Evolutionary conservation across 1,140 invertebrate genomes (phyloP).

Genomic region (Prorops nasuta): DNA sequence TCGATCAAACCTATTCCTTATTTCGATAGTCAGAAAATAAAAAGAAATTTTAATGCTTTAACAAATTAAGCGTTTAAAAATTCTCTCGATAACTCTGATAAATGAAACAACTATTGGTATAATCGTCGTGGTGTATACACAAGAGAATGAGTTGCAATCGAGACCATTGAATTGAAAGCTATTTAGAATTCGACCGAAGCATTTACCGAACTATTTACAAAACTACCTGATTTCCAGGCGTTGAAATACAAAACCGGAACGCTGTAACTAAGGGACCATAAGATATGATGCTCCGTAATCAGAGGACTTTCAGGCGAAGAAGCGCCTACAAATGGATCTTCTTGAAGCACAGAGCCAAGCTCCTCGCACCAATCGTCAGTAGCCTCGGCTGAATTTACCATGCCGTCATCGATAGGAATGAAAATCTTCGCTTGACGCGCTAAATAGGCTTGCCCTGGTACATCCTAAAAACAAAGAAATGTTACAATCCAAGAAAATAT

Average conservation of each 20-base stretch:
- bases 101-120: no score
- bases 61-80: no score
- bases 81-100: no score
- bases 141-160: no score
- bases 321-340: conserved; percentile 45
- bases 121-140: no score
- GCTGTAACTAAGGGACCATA: conserved; percentile 60
- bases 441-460: conserved; percentile 45
- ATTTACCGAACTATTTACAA: no score
- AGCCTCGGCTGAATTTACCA: conserved; percentile 9
- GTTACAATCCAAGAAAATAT: background rate
- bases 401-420: conserved; percentile 17
- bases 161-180: no score
- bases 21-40: no score
- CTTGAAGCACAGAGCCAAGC: conserved; percentile 19
- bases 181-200: no score
- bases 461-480: conserved; percentile 20
- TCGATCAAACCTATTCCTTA: no score
- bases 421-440: conserved; percentile 33
- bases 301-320: conserved; percentile 36
- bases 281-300: conserved; percentile 52
- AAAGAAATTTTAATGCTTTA: no score
- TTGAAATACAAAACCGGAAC: conserved; percentile 63
- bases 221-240: conserved; percentile 53
- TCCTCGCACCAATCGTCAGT: conserved; percentile 9